Base-by-base conservation (phyloP, 2,797 vertebrate species). In the Periparus ater region DNA sequence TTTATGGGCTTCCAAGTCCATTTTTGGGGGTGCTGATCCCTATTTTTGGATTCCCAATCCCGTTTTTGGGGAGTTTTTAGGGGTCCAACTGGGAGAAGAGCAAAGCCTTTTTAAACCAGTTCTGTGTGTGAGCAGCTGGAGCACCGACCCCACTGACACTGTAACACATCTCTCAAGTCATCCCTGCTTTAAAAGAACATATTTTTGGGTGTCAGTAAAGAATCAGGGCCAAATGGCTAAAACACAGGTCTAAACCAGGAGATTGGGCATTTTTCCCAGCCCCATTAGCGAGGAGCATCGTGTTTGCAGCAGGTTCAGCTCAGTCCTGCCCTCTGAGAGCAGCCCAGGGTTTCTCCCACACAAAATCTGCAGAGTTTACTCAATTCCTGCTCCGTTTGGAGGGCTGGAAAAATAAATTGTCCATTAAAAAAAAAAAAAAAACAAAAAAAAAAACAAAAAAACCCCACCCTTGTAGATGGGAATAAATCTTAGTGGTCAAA, bases 301-400 rank as follows among this genome's bases (percentile, higher is more conserved):
- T 4, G 17, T 44, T 32, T 44, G 30, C 72, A 65, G 13, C 2
- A 9, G 44, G n/a, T 13, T 72, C 75, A 44, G 55, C 58, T 55
- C n/a, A 17, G 29, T 16, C 47, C 68, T 47, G 34, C 68, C 36
- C 48, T 6, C 48, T 3, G 1, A 2, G 17, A 67, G 66, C 21
- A 47, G 11, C 0, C 4, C 71, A 30, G 26, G 16, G 9, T 1
- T 38, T 61, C 50, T 44, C 40, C 45, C 8, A 4, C 5, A 6
- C 0, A 3, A 3, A 40, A 5, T 14, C 17, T 18, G 4, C 36
- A 45, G n/a, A 48, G 23, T 32, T 34, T 13, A 6, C 26, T 82
- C 45, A 29, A 11, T 19, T 15, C 29, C 48, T 51, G 12, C 26
- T 36, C 10, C 3, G 18, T 20, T 38, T 66, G 67, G 77, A 40